Base-by-base conservation (phyloP, 2,888 invertebrate genomes). In the Dusona sp. region DNA sequence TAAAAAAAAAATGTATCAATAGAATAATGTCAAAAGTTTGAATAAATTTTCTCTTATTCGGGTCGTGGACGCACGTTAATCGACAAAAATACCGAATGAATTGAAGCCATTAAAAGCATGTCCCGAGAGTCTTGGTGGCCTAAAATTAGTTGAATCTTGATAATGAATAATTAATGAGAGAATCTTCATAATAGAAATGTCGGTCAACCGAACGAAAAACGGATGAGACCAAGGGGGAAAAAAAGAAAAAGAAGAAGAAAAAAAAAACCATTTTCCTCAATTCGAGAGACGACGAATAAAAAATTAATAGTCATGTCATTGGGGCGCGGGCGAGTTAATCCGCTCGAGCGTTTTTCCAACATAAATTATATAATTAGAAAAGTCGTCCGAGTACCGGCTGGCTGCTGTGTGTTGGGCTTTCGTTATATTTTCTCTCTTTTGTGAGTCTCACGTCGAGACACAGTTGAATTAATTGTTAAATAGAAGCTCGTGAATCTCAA, bases 401-500 rank as follows among this genome's bases (percentile, higher is more conserved):
- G 54, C 64, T 57, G 45, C 64, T 36, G n/a, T n/a, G 70, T 67
- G 57, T 73, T 72, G 36, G 33, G 16, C 54, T 61, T 51, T 45
- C 16, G 13, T 51, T 61, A 61, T 61, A 61, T 61, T 29, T 61
- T 61, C 29, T 61, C 61, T 61, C 29, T 61, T 61, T 61, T 16
- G 11, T 64, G 25, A 42, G 29, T 80, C 36, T 73, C 22, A 38
- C 38, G 48, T 68, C 54, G 85, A 83, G 82, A 75, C 83, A 83
- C 79, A 83, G 86, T 83, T 80, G 86, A 86, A 86, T 86, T 84
- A 84, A 86, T 86, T 86, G 84, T 84, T 82, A 84, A 86, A 86
- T 84, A 84, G 84, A 86, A 84, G 84, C 86, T 86, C 86, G 86
- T 86, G 84, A 86, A 86, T 86, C 86, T 86, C 86, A 86, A 86